Percentiles rank a stretch among this genome's conserved stretches.
Conservation (phyloP, 2,113 vertebrate genomes). For the Vulpes vulpes region DNA sequence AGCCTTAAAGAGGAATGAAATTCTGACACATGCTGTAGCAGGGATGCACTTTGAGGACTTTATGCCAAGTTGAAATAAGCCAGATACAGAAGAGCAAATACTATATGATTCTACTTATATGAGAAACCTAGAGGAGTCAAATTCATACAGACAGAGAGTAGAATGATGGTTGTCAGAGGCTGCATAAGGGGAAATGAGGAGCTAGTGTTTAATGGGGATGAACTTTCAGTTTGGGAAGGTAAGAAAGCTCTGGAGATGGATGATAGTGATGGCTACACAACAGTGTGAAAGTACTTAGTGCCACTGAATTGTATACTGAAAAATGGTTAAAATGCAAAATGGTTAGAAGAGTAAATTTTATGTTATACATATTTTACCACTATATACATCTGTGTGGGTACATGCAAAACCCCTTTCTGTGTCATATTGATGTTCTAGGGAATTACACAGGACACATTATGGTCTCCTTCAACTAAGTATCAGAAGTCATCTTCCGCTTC, state of each 20-base stretch:
- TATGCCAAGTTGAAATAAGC: background rate
- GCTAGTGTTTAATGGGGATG: background rate
- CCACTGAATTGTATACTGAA: background rate
- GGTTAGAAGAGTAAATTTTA: background rate
- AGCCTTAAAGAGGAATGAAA: background rate
- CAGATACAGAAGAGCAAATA: background rate
- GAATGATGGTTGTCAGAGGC: background rate
- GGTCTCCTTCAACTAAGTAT: background rate
- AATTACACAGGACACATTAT: background rate
- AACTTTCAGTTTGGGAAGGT: background rate
- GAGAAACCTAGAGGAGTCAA: background rate
- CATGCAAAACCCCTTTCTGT: background rate
- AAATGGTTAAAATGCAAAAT: background rate
- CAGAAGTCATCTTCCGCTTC: background rate
- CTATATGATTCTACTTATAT: background rate
- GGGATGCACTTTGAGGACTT: background rate
- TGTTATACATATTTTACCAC: background rate
- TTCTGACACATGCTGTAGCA: background rate
- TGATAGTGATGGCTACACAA: background rate
- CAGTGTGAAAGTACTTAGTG: background rate
- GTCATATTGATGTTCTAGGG: background rate
- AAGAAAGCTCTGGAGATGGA: background rate
- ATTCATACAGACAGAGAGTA: background rate
- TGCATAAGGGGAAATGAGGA: too few relatives aligned
- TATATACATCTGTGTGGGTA: background rate